A percentile compares a stretch with the other conserved stretches of the same genome.
These are phyloP conservation scores for Furcula furcula DNA, from an alignment of 2,888 invertebrate species.

Conservation along the genomic window DNA sequence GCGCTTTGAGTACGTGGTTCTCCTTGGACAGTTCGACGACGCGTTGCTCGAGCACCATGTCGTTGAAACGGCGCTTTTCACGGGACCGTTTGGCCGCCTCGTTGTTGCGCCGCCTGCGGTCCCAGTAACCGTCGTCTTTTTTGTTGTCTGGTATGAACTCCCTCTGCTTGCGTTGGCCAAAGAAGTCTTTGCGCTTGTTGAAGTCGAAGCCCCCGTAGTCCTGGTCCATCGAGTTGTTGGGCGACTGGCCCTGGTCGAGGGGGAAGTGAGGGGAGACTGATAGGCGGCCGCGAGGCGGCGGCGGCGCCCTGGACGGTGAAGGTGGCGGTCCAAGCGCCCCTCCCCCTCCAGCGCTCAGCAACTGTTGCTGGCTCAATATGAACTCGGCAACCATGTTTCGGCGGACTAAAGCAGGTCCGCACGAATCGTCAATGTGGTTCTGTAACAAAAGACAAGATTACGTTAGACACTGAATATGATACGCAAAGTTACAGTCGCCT, in stretches of 20 bases:
- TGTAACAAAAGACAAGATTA: slow-evolving; percentile 66
- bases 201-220: slow-evolving; percentile 81
- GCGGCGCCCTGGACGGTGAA: slow-evolving; percentile 55
- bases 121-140: slow-evolving; percentile 99
- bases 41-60: slow-evolving; percentile 97
- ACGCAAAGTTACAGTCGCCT: slow-evolving; percentile 45
- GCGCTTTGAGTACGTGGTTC: slow-evolving; percentile 96
- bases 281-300: slow-evolving; percentile 59
- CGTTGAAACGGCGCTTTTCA: slow-evolving; percentile 97
- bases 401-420: slow-evolving; percentile 79
- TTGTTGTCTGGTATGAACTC: slow-evolving; percentile 98
- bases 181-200: slow-evolving; percentile 90
- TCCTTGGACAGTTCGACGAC: slow-evolving; percentile 97
- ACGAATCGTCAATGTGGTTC: slow-evolving; percentile 72
- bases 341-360: slow-evolving; percentile 62
- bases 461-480: slow-evolving; percentile 49
- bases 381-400: slow-evolving; percentile 95
- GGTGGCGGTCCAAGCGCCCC: slow-evolving; percentile 63
- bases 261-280: slow-evolving; percentile 71
- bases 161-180: slow-evolving; percentile 95
- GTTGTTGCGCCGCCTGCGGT: slow-evolving; percentile 96
- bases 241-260: slow-evolving; percentile 70
- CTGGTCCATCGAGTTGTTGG: slow-evolving; percentile 49
- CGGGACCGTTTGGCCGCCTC: slow-evolving; percentile 98
- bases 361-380: slow-evolving; percentile 87